Evolutionary conservation across 2,888 invertebrate species (phyloP).

Genomic region (Aelia acuminata): DNA sequence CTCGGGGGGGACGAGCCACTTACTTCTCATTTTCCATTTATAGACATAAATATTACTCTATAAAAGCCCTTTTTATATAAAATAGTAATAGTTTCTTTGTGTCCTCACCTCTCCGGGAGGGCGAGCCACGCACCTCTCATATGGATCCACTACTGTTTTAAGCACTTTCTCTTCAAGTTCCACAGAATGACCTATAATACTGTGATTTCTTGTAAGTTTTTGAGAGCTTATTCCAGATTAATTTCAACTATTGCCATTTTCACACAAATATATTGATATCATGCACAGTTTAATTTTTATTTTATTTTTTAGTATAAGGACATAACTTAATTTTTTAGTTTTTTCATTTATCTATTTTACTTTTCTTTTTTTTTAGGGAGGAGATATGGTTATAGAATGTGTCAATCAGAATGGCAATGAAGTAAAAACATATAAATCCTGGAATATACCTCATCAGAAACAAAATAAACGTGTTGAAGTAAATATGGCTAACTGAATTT

Average conservation of each 20-base stretch:
- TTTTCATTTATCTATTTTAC: background rate
- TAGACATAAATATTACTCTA: too few relatives aligned
- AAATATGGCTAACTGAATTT: conserved; percentile 65
- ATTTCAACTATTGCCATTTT: conserved; percentile 22
- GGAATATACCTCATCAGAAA: conserved; percentile 73
- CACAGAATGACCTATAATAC: background rate
- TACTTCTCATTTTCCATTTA: too few relatives aligned
- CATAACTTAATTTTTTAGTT: background rate
- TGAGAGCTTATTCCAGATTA: background rate
- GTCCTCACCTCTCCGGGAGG: too few relatives aligned
- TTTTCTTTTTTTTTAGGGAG: conserved; percentile 71
- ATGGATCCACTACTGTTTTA: background rate
- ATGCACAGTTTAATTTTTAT: background rate
- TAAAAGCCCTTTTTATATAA: too few relatives aligned
- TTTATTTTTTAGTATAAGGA: too few relatives aligned
- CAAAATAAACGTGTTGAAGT: conserved; percentile 69
- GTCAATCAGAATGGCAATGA: conserved; percentile 74
- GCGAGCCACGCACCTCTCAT: too few relatives aligned
- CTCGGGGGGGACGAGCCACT: too few relatives aligned
- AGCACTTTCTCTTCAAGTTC: background rate
- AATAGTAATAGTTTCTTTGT: too few relatives aligned
- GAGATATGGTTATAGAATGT: conserved; percentile 86
- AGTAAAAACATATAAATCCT: conserved; percentile 76
- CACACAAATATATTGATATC: conserved; percentile 43
- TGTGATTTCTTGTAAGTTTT: too few relatives aligned